Conservation (phyloP, 2,888 invertebrate species). For the Bombylius discolor region DNA sequence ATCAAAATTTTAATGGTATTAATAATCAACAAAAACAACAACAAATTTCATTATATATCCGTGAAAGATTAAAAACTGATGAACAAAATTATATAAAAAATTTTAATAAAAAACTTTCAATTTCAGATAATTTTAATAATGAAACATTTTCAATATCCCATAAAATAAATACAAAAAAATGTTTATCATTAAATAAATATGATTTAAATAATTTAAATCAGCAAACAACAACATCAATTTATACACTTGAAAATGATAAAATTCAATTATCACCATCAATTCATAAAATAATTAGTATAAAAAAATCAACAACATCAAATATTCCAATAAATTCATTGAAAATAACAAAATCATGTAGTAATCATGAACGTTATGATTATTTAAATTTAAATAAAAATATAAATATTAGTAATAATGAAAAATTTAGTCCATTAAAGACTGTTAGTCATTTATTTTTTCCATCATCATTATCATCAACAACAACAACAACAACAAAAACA, state of each 20-base stretch:
- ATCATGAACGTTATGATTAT: background rate
- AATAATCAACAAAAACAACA: background rate
- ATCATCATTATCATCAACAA: conserved; percentile 9
- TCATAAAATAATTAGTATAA: background rate
- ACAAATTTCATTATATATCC: background rate
- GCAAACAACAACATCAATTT: conserved; percentile 14
- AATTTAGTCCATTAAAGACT: conserved; percentile 36
- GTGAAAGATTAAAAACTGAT: conserved; percentile 1
- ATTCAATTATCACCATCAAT: conserved; percentile 14
- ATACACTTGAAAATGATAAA: conserved; percentile 26
- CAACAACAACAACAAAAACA: too few species aligned
- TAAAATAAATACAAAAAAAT: conserved; percentile 15
- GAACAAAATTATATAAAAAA: conserved; percentile 3
- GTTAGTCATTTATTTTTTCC: conserved; percentile 36
- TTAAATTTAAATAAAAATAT: conserved; percentile 8
- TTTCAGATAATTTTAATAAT: conserved; percentile 19
- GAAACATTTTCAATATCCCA: conserved; percentile 12
- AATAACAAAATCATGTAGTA: too few species aligned
- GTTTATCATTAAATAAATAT: conserved; percentile 14
- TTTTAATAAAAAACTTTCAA: conserved; percentile 13
- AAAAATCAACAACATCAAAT: too few species aligned
- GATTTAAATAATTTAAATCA: too few species aligned
- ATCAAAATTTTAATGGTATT: conserved; percentile 15
- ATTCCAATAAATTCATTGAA: too few species aligned
- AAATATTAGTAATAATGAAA: conserved; percentile 24